phyloP scores from a whole-genome alignment of 1,140 invertebrate genomes.

The Bombyx mori region DNA sequence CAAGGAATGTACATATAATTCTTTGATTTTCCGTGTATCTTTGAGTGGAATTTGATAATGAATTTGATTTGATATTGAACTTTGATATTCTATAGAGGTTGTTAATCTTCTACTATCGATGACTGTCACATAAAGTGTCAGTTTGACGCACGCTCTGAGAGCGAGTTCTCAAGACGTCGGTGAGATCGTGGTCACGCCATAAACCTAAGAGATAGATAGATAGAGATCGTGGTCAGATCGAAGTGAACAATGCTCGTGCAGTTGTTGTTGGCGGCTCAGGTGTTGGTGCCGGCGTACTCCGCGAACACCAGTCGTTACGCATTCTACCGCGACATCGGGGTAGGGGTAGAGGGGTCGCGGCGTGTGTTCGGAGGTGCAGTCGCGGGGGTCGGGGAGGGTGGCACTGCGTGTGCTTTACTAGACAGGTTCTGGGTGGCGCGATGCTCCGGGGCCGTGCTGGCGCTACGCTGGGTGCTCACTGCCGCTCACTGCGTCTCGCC shows the following conservation, averaged over 20 bases:
- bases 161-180: too few relatives aligned
- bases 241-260: background rate
- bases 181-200: too few relatives aligned
- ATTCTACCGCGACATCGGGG: constrained; percentile 20
- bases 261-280: constrained; percentile 6
- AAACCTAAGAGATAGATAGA: too few relatives aligned
- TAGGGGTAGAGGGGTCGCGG: constrained; percentile 11
- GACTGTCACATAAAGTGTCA: too few relatives aligned
- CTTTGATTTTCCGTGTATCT: too few relatives aligned
- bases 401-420: constrained; percentile 33
- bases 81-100: too few relatives aligned
- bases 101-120: too few relatives aligned
- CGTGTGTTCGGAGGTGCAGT: constrained; percentile 41
- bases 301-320: constrained; percentile 9
- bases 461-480: constrained; percentile 42
- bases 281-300: constrained; percentile 5
- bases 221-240: background rate
- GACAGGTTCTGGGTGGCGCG: constrained; percentile 36
- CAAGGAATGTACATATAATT: too few relatives aligned
- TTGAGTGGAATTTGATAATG: too few relatives aligned
- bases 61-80: too few relatives aligned
- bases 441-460: constrained; percentile 38
- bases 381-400: constrained; percentile 21
- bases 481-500: constrained; percentile 47
- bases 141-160: too few relatives aligned